Percentiles rank a stretch among this genome's conserved stretches.
Evolutionary conservation across 2,888 invertebrate genomes (phyloP).

Genomic region (Melikaiella ostensackeni): DNA sequence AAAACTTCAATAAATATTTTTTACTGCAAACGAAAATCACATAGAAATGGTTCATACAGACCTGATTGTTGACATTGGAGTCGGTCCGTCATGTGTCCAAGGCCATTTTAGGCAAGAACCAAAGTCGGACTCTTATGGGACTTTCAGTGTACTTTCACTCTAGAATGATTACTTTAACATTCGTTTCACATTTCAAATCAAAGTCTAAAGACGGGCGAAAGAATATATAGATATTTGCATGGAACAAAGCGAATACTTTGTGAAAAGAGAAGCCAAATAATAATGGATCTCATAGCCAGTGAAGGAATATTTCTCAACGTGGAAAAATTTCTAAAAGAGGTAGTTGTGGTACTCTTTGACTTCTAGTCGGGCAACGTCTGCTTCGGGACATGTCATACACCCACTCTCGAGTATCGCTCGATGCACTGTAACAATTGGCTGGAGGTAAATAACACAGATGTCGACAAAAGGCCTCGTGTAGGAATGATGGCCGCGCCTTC

Average conservation of each 20-base stretch:
- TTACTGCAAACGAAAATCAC: too few relatives aligned
- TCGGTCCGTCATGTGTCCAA: too few relatives aligned
- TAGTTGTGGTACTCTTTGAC: slow-evolving; percentile 16
- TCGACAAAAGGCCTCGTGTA: slow-evolving; percentile 63
- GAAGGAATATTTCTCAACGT: background rate
- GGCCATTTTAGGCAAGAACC: too few relatives aligned
- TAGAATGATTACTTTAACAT: background rate
- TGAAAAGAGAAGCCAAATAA: background rate
- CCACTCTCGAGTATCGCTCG: slow-evolving; percentile 52
- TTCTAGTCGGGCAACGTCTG: background rate
- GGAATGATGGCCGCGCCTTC: slow-evolving; percentile 58
- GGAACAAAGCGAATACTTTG: slow-evolving; percentile 10
- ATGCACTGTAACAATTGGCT: slow-evolving; percentile 64
- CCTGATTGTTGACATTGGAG: too few relatives aligned
- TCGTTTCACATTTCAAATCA: background rate
- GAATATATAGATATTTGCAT: slow-evolving; percentile 5
- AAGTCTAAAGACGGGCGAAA: background rate
- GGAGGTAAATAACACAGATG: slow-evolving; percentile 68
- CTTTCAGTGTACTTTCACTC: background rate
- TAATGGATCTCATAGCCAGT: background rate
- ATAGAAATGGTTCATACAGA: too few relatives aligned
- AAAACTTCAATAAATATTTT: too few relatives aligned
- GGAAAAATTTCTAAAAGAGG: slow-evolving; percentile 16
- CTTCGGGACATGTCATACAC: slow-evolving; percentile 42
- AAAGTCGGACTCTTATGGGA: too few relatives aligned